phyloP scores from a whole-genome alignment of 2,797 vertebrate genomes.

The Mormyrops attenuatus region DNA sequence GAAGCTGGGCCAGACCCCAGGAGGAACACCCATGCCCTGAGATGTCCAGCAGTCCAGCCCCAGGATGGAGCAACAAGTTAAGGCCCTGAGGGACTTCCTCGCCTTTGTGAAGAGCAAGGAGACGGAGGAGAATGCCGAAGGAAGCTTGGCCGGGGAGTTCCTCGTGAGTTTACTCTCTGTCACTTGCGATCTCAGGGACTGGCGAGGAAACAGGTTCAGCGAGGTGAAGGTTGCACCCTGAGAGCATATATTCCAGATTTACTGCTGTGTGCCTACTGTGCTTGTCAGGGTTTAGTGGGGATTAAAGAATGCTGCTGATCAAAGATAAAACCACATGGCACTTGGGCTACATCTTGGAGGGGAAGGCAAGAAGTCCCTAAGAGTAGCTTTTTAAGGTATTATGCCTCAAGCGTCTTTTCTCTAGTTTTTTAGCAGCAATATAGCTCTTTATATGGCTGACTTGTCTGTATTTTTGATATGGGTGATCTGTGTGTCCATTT shows the following conservation, averaged over 20 bases:
- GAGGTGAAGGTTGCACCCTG: not conserved
- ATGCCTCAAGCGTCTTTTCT: not conserved
- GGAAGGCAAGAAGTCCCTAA: not conserved
- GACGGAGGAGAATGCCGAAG: slow-evolving; percentile 47
- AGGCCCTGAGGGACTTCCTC: slow-evolving; percentile 70
- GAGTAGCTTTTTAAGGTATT: not conserved
- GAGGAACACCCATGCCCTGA: slow-evolving; percentile 24
- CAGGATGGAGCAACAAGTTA: slow-evolving; percentile 72
- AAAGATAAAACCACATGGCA: not conserved
- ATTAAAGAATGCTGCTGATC: not conserved
- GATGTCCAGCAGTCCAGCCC: slow-evolving; percentile 17
- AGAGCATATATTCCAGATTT: slow-evolving; percentile 5
- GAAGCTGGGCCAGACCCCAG: slow-evolving; percentile 20
- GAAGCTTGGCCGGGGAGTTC: slow-evolving; percentile 62
- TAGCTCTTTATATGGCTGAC: not conserved
- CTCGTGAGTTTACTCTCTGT: slow-evolving; percentile 50
- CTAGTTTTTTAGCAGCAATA: not conserved
- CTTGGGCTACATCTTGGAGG: not conserved
- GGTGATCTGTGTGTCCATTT: not conserved
- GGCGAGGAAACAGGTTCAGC: not conserved
- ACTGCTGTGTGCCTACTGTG: not conserved
- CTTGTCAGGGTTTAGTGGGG: not conserved
- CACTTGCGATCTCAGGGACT: not conserved
- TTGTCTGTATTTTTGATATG: not conserved
- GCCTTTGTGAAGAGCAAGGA: slow-evolving; percentile 63